Evolutionary conservation across 2,888 invertebrate species (phyloP).

Genomic region (Watsonalla cultraria): DNA sequence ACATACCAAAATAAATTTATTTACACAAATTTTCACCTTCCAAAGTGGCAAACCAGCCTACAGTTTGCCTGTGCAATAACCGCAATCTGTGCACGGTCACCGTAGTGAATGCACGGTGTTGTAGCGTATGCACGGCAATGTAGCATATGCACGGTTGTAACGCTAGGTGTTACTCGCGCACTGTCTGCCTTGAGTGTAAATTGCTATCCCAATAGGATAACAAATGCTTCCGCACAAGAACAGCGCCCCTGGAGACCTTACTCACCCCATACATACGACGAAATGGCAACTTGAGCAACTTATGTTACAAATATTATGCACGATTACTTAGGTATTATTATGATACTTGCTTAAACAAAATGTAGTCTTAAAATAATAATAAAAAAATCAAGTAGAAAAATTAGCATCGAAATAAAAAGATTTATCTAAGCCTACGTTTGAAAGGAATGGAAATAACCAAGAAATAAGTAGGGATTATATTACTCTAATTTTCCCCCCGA

Average conservation of each 20-base stretch:
- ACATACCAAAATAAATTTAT: constrained; percentile 61
- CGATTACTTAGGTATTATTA: constrained; percentile 18
- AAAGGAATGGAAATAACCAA: constrained; percentile 12
- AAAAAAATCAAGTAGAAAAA: constrained; percentile 9
- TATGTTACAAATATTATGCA: constrained; percentile 34
- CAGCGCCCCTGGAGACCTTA: too few relatives aligned
- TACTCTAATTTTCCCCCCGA: constrained; percentile 20
- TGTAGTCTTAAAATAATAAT: constrained; percentile 16
- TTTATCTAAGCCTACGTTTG: constrained; percentile 11
- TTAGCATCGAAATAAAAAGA: constrained; percentile 9
- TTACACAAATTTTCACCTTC: constrained; percentile 34
- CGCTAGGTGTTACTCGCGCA: too few relatives aligned
- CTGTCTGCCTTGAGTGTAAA: too few relatives aligned
- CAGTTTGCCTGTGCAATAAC: too few relatives aligned
- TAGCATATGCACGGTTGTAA: too few relatives aligned
- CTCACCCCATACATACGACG: constrained; percentile 39
- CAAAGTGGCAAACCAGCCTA: too few relatives aligned
- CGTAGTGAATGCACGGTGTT: too few relatives aligned
- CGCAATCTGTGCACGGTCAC: too few relatives aligned
- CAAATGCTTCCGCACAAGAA: too few relatives aligned
- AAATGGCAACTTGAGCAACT: constrained; percentile 74
- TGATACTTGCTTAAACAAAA: constrained; percentile 9
- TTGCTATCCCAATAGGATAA: too few relatives aligned
- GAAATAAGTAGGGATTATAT: constrained; percentile 14
- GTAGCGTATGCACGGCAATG: too few relatives aligned